phyloP scores from a whole-genome alignment of 2,113 vertebrate genomes.

The Podarcis raffonei region DNA sequence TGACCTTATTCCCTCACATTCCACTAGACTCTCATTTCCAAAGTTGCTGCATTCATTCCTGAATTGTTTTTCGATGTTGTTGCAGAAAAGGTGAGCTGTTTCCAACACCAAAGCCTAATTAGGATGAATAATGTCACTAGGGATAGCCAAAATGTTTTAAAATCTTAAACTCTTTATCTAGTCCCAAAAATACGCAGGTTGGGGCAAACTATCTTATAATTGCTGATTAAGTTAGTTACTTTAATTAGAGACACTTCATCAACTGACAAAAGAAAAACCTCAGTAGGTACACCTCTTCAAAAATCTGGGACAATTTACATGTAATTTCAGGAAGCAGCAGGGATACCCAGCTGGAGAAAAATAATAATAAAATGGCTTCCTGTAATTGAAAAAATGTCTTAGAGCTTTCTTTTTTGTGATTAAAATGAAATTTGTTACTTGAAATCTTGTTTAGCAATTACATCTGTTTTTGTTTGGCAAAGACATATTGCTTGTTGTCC shows the following conservation, averaged over 20 bases:
- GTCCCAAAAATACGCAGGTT: slow-evolving; percentile 65
- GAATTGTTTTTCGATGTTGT: slow-evolving; percentile 69
- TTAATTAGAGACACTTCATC: slow-evolving; percentile 80
- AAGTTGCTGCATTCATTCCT: slow-evolving; percentile 49
- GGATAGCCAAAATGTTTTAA: slow-evolving; percentile 58
- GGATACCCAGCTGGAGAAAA: slow-evolving; percentile 81
- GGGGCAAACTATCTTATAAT: slow-evolving; percentile 70
- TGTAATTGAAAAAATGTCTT: slow-evolving; percentile 81
- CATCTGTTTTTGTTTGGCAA: slow-evolving; percentile 71
- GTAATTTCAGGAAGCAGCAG: slow-evolving; percentile 79
- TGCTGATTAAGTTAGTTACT: slow-evolving; percentile 74
- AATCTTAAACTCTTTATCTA: slow-evolving; percentile 49
- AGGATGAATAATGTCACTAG: slow-evolving; percentile 55
- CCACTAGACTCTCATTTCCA: slow-evolving; percentile 57
- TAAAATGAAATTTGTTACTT: slow-evolving; percentile 77
- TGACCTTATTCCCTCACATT: slow-evolving; percentile 71
- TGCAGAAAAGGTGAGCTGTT: slow-evolving; percentile 61
- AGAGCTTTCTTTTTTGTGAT: slow-evolving; percentile 72
- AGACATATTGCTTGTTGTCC: slow-evolving; percentile 71
- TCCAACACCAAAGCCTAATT: slow-evolving; percentile 67
- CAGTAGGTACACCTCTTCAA: slow-evolving; percentile 76
- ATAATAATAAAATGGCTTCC: slow-evolving; percentile 72
- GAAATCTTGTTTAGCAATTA: slow-evolving; percentile 77
- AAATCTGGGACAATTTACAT: slow-evolving; percentile 80
- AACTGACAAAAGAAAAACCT: slow-evolving; percentile 78